A percentile compares a stretch with the other conserved stretches of the same genome.
Conservation (phyloP, 37 sponge, comb jelly and placozoan species). For the Ianthella basta region DNA sequence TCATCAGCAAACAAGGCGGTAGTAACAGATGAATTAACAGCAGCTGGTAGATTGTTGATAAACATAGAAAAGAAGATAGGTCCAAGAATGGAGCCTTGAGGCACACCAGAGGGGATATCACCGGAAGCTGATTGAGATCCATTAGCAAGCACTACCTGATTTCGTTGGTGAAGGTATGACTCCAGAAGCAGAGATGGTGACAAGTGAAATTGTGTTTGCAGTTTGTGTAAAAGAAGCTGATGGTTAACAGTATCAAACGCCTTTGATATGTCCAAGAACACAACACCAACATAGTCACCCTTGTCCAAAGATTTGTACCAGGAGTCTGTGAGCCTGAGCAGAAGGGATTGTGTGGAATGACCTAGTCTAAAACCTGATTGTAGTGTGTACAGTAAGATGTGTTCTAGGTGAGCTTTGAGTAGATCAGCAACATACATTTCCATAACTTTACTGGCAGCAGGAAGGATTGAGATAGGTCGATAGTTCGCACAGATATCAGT, state of each 20-base stretch:
- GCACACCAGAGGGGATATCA: constrained; percentile 17
- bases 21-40: constrained; percentile 1
- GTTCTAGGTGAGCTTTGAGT: constrained; percentile 12
- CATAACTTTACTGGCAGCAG: constrained; percentile 29
- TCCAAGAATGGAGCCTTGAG: constrained; percentile 29
- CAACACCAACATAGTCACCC: constrained; percentile 10
- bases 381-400: constrained; percentile 9
- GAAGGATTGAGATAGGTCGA: constrained; percentile 27
- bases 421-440: constrained; percentile 17
- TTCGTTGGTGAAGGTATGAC: constrained; percentile 14
- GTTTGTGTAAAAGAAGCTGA: constrained; percentile 13
- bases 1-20: constrained; percentile 26
- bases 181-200: constrained; percentile 21
- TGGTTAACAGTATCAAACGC: constrained; percentile 21
- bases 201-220: background rate
- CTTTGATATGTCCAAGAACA: constrained; percentile 22
- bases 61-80: constrained; percentile 28
- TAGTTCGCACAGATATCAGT: constrained; percentile 1
- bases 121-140: background rate
- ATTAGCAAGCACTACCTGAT: constrained; percentile 11
- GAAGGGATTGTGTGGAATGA: constrained; percentile 20
- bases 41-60: constrained; percentile 24
- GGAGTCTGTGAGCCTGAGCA: background rate
- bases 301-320: constrained; percentile 30
- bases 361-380: constrained; percentile 27